Conservation (phyloP, 2,113 vertebrate species). For the Elaphurus davidianus region DNA sequence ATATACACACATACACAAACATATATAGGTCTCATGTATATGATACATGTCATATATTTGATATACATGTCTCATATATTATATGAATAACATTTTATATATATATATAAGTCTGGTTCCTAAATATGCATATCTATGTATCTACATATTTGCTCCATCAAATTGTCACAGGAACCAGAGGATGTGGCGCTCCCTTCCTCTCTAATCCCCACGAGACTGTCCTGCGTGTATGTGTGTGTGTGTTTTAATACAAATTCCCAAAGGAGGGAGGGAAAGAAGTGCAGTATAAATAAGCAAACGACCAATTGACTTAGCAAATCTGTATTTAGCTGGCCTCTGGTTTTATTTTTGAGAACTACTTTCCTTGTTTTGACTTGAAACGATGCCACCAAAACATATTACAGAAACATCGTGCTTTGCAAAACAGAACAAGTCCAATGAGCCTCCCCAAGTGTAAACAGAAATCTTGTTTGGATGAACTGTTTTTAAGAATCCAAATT, state of each 20-base stretch:
- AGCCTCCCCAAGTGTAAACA: constrained; percentile 69
- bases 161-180: not conserved
- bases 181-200: not conserved
- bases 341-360: constrained; percentile 65
- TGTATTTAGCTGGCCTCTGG: constrained; percentile 58
- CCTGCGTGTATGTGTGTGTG: accelerated
- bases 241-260: constrained; percentile 39
- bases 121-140: not conserved
- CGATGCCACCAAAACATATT: constrained; percentile 55
- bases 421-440: constrained; percentile 56
- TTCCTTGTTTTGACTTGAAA: constrained; percentile 66
- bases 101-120: not conserved
- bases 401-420: constrained; percentile 49
- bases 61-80: not conserved
- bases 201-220: not conserved
- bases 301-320: constrained; percentile 7
- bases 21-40: not conserved
- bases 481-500: constrained; percentile 62
- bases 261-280: constrained; percentile 35
- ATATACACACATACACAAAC: too few relatives aligned
- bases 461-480: constrained; percentile 58
- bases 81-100: not conserved
- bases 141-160: not conserved
- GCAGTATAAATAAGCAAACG: constrained; percentile 58
- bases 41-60: not conserved